Conservation (phyloP, 1,140 invertebrate species). For the Nylanderia fulva region DNA sequence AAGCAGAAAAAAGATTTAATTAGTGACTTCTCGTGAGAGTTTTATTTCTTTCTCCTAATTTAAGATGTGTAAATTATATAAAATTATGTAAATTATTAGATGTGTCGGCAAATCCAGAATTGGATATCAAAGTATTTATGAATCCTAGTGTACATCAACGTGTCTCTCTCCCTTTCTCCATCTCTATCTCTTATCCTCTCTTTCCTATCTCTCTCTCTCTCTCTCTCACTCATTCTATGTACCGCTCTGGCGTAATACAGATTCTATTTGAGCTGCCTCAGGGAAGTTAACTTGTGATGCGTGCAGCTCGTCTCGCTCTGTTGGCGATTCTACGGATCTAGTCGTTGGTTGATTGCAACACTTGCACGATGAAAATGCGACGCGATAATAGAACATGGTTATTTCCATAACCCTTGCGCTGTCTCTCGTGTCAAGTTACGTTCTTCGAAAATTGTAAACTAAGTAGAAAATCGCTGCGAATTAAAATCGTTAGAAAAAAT, state of each 20-base stretch:
- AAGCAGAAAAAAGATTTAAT: neutral
- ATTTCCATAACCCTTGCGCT: constrained; percentile 50
- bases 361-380: constrained; percentile 68
- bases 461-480: neutral
- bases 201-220: neutral
- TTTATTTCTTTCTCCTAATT: neutral
- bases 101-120: neutral
- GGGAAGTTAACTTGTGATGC: constrained; percentile 85
- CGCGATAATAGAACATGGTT: constrained; percentile 51
- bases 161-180: constrained; percentile 11
- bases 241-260: constrained; percentile 82
- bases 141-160: constrained; percentile 40
- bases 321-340: constrained; percentile 72
- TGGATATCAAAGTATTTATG: constrained; percentile 35
- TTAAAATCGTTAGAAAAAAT: neutral
- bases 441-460: neutral
- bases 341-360: constrained; percentile 61
- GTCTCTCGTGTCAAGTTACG: neutral
- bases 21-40: no score
- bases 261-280: constrained; percentile 85
- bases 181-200: constrained; percentile 8
- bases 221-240: constrained; percentile 75
- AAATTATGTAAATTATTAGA: neutral
- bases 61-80: neutral
- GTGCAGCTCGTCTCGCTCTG: constrained; percentile 76